These are phyloP conservation scores for Chloebia gouldiae DNA, from an alignment of 2,113 vertebrate species.

Conservation along the genomic window DNA sequence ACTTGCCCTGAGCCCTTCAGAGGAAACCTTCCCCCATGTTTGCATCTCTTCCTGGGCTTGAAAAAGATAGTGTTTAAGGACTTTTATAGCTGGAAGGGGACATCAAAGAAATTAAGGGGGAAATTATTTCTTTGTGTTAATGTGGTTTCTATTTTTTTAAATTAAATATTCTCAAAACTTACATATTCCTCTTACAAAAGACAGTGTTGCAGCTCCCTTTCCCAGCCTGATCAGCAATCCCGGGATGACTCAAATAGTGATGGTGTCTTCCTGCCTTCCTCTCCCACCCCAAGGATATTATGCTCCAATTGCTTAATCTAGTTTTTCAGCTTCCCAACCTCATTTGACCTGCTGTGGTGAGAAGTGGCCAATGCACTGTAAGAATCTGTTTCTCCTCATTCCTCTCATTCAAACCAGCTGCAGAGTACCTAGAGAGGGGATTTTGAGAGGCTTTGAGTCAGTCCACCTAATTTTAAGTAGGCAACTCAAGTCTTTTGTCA, in stretches of 20 bases:
- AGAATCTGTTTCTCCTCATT: background rate
- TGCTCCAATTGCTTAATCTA: slow-evolving; percentile 31
- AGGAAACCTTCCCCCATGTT: background rate
- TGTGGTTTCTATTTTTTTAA: background rate
- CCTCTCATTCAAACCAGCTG: background rate
- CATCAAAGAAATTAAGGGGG: background rate
- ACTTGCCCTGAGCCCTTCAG: background rate
- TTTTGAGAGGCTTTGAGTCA: background rate
- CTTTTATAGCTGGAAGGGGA: background rate
- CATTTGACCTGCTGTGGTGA: slow-evolving; percentile 34
- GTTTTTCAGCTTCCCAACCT: slow-evolving; percentile 38
- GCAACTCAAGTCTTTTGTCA: background rate
- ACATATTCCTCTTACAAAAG: background rate
- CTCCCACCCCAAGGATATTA: background rate
- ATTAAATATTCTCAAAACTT: background rate
- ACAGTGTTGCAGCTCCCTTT: background rate
- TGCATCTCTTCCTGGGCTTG: background rate
- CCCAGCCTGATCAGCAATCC: background rate
- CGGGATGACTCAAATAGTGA: background rate
- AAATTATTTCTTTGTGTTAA: background rate
- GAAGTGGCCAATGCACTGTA: background rate
- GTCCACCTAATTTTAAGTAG: background rate
- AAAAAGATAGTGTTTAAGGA: background rate
- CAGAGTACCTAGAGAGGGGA: background rate
- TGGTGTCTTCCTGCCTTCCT: background rate